Percentiles rank a stretch among this genome's conserved stretches.
Conservation (phyloP, 2,888 invertebrate genomes). For the Glaucopsyche alexis region DNA sequence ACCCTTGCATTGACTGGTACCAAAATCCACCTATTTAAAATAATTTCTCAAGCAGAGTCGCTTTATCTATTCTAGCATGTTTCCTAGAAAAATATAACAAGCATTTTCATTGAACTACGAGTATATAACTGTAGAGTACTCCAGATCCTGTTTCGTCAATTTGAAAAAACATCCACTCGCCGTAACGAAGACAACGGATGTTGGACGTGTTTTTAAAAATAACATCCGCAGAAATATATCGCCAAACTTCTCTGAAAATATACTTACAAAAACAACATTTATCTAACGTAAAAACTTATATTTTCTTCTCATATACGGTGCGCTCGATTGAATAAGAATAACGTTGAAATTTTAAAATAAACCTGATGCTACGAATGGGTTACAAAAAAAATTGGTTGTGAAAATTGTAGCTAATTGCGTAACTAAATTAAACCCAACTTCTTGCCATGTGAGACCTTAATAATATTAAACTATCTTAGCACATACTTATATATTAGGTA, state of each 20-base stretch:
- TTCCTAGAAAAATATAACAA: constrained; percentile 10
- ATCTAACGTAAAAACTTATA: constrained; percentile 2
- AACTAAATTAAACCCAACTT: not conserved
- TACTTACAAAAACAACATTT: constrained; percentile 11
- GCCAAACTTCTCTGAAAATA: not conserved
- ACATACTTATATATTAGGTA: too few species aligned
- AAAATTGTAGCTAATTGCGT: not conserved
- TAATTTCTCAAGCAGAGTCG: not conserved
- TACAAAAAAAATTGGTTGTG: not conserved
- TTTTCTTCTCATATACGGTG: not conserved
- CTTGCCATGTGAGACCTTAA: not conserved
- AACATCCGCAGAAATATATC: constrained; percentile 19
- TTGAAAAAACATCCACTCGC: constrained; percentile 20
- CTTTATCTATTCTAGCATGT: not conserved
- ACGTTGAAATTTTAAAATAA: not conserved
- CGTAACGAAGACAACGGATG: constrained; percentile 23
- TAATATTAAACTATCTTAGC: not conserved
- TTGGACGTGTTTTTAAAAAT: constrained; percentile 18
- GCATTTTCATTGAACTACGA: constrained; percentile 24
- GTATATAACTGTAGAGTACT: constrained; percentile 12
- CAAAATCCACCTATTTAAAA: not conserved
- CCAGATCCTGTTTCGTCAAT: constrained; percentile 10
- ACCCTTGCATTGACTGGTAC: too few species aligned
- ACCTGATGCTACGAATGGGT: not conserved
- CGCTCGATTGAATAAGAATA: not conserved